A percentile compares a stretch with the other conserved stretches of the same genome.
Conservation (phyloP, 2,113 vertebrate species). For the Pteruthius melanotis region DNA sequence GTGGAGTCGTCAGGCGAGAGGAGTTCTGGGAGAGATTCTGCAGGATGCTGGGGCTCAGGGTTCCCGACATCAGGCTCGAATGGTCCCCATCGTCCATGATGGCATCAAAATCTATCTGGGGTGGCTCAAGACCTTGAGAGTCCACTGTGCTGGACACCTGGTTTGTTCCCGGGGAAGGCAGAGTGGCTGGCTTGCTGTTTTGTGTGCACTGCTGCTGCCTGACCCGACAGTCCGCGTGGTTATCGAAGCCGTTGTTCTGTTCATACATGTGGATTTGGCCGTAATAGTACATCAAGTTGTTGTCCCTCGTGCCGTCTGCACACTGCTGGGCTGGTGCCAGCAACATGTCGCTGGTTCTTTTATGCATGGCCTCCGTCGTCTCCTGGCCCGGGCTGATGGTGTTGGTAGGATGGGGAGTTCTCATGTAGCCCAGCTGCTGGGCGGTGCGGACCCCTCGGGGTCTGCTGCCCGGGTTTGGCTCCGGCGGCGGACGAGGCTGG, state of each 20-base stretch:
- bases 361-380: slow-evolving; percentile 78
- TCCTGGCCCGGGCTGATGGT: slow-evolving; percentile 65
- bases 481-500: slow-evolving; percentile 85
- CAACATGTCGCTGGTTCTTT: slow-evolving; percentile 62
- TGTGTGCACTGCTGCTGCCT: slow-evolving; percentile 62
- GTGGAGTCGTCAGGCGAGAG: slow-evolving; percentile 94
- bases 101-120: slow-evolving; percentile 95
- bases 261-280: slow-evolving; percentile 92
- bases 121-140: slow-evolving; percentile 83
- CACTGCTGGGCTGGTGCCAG: slow-evolving; percentile 57
- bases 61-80: slow-evolving; percentile 93
- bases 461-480: slow-evolving; percentile 76
- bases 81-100: slow-evolving; percentile 97
- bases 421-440: slow-evolving; percentile 78
- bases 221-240: slow-evolving; percentile 68
- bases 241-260: slow-evolving; percentile 71
- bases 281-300: slow-evolving; percentile 80
- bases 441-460: slow-evolving; percentile 68
- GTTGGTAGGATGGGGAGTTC: slow-evolving; percentile 64
- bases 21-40: slow-evolving; percentile 96
- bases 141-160: slow-evolving; percentile 96
- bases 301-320: slow-evolving; percentile 47
- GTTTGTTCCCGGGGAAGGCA: slow-evolving; percentile 89
- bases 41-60: slow-evolving; percentile 91
- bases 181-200: slow-evolving; percentile 68